A percentile compares a stretch with the other conserved stretches of the same genome.
phyloP scores from a whole-genome alignment of 1,140 invertebrate genomes.

The Liolophura sinensis region DNA sequence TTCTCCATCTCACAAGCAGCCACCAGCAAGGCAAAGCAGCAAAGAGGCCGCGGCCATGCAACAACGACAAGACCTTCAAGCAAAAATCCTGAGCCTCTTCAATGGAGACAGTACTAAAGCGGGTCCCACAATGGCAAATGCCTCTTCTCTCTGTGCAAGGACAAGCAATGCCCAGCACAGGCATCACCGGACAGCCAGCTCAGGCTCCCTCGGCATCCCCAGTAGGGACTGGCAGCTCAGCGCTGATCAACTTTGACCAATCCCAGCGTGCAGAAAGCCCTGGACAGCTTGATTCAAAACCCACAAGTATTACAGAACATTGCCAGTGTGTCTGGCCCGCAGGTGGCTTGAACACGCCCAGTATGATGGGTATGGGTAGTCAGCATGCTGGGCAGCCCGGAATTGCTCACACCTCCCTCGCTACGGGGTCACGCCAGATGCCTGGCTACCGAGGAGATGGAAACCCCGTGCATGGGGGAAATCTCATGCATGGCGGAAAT shows the following conservation, averaged over 20 bases:
- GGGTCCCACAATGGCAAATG: conserved; percentile 10
- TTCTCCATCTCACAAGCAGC: not conserved
- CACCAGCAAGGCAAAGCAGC: conserved; percentile 1
- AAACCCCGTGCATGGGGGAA: too few relatives aligned
- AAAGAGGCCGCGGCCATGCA: conserved; percentile 7
- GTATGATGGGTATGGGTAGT: too few relatives aligned
- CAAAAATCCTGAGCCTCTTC: conserved; percentile 81
- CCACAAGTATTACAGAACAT: too few relatives aligned
- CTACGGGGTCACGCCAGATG: too few relatives aligned
- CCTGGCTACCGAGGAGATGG: too few relatives aligned
- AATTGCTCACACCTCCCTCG: too few relatives aligned
- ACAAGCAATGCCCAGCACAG: conserved; percentile 14
- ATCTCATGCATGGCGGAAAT: too few relatives aligned
- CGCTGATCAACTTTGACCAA: conserved; percentile 59
- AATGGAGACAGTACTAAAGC: conserved; percentile 56
- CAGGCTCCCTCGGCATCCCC: conserved; percentile 7
- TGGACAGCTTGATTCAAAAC: conserved; percentile 59
- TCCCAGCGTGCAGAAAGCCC: conserved; percentile 59
- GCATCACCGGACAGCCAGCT: conserved; percentile 12
- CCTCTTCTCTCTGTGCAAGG: not conserved
- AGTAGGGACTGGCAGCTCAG: conserved; percentile 8
- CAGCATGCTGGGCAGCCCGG: too few relatives aligned
- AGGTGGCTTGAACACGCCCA: too few relatives aligned
- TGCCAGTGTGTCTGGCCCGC: too few relatives aligned
- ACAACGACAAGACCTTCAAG: conserved; percentile 75